Evolutionary conservation across 2,888 invertebrate species (phyloP), one percentile per base, ranked within the genome.

Genomic region (Plutella xylostella): DNA sequence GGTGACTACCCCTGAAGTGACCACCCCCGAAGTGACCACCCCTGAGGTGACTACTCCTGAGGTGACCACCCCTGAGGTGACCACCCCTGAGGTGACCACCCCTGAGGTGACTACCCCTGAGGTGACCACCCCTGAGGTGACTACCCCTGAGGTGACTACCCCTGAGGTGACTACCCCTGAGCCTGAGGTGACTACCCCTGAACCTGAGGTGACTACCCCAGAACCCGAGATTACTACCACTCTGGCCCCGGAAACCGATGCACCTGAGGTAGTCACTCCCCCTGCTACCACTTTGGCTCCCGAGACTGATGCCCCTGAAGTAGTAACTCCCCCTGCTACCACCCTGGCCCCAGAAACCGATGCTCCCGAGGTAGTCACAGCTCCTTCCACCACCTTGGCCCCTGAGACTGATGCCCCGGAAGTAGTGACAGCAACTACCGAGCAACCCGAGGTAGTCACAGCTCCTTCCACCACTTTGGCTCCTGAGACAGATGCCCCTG

Each of bases 11-110:
- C 19, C 44, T 14, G 30, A 38, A n/a, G 33, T 37, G 50, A 43
- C 48, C 52, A 55, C 43, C 22, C 50, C 35, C 46, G 56, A 42
- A 1, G n/a, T n/a, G n/a, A n/a, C n/a, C n/a, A 33, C 15, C 20
- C 41, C 43, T 0, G 6, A 22, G 22, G 9, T 9, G 5, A 22
- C 22, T 22, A 46, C 35, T 17, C 38, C 22, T 7, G 20, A 41
- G 4, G 39, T 28, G 14, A 11, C 34, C 12, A 42, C 52, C 5
- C 42, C 45, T 5, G 20, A 19, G 14, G 38, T 31, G 3, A 30
- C 30, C 9, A 17, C 19, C 1, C 47, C 48, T 4, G 25, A 42
- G 31, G 35, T 42, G 4, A 18, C 50, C 4, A 42, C 40, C 22
- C 39, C 22, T 4, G 15, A 37, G 2, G 39, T 39, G 14, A 12